A percentile compares a stretch with the other conserved stretches of the same genome.
Conservation (phyloP, 2,888 invertebrate species). For the Griposia aprilina region DNA sequence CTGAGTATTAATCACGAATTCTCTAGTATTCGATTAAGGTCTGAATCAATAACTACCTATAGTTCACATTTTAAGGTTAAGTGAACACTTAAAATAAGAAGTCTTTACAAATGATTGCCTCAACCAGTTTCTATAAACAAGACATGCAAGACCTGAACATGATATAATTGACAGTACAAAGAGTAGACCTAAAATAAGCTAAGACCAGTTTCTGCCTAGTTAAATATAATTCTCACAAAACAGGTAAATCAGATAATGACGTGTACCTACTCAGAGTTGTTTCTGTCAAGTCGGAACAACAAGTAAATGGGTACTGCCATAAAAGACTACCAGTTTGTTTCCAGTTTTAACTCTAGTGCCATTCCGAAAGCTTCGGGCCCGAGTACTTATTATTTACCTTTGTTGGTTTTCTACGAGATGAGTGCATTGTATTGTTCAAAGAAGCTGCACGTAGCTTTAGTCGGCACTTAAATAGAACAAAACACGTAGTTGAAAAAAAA, state of each 20-base stretch:
- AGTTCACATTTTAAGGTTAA: neutral
- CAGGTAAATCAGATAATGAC: conserved; percentile 61
- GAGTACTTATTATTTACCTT: conserved; percentile 45
- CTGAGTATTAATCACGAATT: neutral
- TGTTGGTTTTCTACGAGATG: conserved; percentile 33
- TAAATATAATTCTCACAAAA: conserved; percentile 60
- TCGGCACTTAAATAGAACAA: conserved; percentile 17
- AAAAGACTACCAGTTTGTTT: conserved; percentile 50
- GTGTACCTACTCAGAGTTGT: conserved; percentile 48
- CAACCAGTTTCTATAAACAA: conserved; percentile 24
- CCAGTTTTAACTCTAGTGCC: conserved; percentile 53
- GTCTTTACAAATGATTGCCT: conserved; percentile 4
- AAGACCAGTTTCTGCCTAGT: conserved; percentile 47
- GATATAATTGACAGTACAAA: conserved; percentile 47
- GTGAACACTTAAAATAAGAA: conserved; percentile 1
- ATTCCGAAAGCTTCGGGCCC: conserved; percentile 41
- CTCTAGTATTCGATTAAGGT: neutral
- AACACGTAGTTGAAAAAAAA: neutral
- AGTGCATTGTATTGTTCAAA: conserved; percentile 32
- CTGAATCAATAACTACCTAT: neutral
- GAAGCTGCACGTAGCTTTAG: neutral
- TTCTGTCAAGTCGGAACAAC: conserved; percentile 54
- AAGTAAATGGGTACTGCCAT: conserved; percentile 57
- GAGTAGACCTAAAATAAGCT: conserved; percentile 41
- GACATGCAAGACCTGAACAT: conserved; percentile 28